Conservation (phyloP, 2,888 invertebrate genomes). For the Euzophera pinguis region DNA sequence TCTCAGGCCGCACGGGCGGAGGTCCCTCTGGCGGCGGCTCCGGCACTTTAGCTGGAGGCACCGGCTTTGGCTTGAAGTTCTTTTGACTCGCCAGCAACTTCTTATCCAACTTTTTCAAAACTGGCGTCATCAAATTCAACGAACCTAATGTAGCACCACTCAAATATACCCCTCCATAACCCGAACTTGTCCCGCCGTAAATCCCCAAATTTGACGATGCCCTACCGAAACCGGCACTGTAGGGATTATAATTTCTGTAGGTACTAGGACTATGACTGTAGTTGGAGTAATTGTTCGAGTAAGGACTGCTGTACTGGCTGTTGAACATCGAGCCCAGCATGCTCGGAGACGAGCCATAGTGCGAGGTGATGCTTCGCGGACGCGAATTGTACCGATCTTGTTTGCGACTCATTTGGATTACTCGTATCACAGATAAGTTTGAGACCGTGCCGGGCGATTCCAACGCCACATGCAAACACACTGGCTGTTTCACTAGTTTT, state of each 20-base stretch:
- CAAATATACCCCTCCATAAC: conserved; percentile 84
- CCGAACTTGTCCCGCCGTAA: conserved; percentile 82
- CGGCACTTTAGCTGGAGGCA: conserved; percentile 54
- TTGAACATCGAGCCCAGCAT: conserved; percentile 63
- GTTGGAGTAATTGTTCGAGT: conserved; percentile 58
- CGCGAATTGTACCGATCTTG: conserved; percentile 65
- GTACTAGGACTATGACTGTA: conserved; percentile 49
- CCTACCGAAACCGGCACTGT: conserved; percentile 62
- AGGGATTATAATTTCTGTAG: conserved; percentile 70
- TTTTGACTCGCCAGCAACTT: conserved; percentile 70
- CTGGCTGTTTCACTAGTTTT: conserved; percentile 60
- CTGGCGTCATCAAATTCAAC: conserved; percentile 79
- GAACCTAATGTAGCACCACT: conserved; percentile 80
- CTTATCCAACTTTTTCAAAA: conserved; percentile 72
- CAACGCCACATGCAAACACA: conserved; percentile 58
- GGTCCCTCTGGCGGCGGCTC: conserved; percentile 33
- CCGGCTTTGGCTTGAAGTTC: conserved; percentile 69
- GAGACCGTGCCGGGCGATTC: conserved; percentile 43
- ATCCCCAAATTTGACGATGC: conserved; percentile 65
- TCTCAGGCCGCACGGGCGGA: conserved; percentile 60
- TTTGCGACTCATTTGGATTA: conserved; percentile 68
- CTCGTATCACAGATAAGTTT: conserved; percentile 43
- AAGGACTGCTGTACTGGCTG: conserved; percentile 60
- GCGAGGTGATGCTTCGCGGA: conserved; percentile 62
- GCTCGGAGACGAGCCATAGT: conserved; percentile 70